Evolutionary conservation across 1,140 invertebrate species (phyloP).

Genomic region (Asobara japonica): DNA sequence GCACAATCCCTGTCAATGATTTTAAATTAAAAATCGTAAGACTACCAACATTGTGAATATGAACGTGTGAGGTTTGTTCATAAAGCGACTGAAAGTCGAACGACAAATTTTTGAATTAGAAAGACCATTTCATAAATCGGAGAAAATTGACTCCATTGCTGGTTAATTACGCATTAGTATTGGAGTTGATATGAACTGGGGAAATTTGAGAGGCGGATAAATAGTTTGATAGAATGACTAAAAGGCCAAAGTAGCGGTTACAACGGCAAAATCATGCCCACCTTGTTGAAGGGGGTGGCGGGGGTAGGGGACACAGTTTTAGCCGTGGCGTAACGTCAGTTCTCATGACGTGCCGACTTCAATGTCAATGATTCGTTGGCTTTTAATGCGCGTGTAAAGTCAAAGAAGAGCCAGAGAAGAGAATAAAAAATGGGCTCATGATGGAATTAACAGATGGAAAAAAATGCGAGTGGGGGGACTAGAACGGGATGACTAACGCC

Average conservation of each 20-base stretch:
- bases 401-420: background rate
- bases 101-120: too few species aligned
- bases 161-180: constrained; percentile 34
- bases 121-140: background rate
- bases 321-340: constrained; percentile 26
- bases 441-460: constrained; percentile 14
- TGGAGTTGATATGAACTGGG: background rate
- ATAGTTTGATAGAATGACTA: background rate
- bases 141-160: constrained; percentile 23
- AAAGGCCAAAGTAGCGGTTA: constrained; percentile 27
- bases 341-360: constrained; percentile 38
- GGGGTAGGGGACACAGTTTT: constrained; percentile 26
- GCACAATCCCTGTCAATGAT: background rate
- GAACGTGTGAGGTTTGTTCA: background rate
- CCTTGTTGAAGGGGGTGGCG: constrained; percentile 26
- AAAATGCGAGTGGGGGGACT: background rate
- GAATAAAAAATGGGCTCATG: background rate
- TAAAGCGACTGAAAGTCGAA: background rate
- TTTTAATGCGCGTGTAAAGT: constrained; percentile 23
- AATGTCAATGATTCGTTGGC: constrained; percentile 49
- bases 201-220: constrained; percentile 9
- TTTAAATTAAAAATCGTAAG: background rate
- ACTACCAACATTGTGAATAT: too few species aligned
- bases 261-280: constrained; percentile 9
- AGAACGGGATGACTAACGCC: background rate